Evolutionary conservation across 2,113 vertebrate genomes (phyloP).

Genomic region (Coryphaenoides rupestris): DNA sequence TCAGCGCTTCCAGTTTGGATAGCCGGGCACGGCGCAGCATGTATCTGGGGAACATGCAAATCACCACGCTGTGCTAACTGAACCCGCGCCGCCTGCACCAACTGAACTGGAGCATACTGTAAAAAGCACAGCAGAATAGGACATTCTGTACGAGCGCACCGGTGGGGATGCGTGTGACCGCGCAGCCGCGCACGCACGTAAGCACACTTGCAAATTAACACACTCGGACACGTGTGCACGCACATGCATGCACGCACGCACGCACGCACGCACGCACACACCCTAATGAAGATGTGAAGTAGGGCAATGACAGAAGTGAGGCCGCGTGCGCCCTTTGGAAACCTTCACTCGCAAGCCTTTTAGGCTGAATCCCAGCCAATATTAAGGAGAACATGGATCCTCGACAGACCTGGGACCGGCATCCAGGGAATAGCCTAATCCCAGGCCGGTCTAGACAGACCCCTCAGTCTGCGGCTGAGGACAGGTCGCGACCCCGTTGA

Average conservation of each 20-base stretch:
- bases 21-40: slow-evolving; percentile 51
- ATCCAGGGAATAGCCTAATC: slow-evolving; percentile 51
- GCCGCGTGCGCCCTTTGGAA: slow-evolving; percentile 34
- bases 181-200: slow-evolving; percentile 6
- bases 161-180: too few species aligned
- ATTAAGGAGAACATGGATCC: slow-evolving; percentile 12
- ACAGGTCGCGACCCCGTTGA: slow-evolving; percentile 59
- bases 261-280: neutral
- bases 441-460: slow-evolving; percentile 56
- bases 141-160: slow-evolving; percentile 63
- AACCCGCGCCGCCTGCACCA: slow-evolving; percentile 56
- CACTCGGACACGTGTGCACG: too few species aligned
- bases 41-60: slow-evolving; percentile 70
- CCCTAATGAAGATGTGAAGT: slow-evolving; percentile 57
- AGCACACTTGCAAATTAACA: slow-evolving; percentile 15
- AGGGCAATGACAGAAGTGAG: slow-evolving; percentile 52
- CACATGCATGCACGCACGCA: too few species aligned
- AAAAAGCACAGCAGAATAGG: slow-evolving; percentile 56
- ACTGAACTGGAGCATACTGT: slow-evolving; percentile 65
- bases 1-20: slow-evolving; percentile 62
- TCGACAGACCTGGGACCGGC: slow-evolving; percentile 49
- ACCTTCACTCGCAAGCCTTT: slow-evolving; percentile 35
- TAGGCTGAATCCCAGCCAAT: slow-evolving; percentile 3
- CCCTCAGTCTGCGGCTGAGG: slow-evolving; percentile 60
- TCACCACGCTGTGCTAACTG: slow-evolving; percentile 54